phyloP scores from a whole-genome alignment of 2,113 vertebrate genomes.

The Euleptes europaea region DNA sequence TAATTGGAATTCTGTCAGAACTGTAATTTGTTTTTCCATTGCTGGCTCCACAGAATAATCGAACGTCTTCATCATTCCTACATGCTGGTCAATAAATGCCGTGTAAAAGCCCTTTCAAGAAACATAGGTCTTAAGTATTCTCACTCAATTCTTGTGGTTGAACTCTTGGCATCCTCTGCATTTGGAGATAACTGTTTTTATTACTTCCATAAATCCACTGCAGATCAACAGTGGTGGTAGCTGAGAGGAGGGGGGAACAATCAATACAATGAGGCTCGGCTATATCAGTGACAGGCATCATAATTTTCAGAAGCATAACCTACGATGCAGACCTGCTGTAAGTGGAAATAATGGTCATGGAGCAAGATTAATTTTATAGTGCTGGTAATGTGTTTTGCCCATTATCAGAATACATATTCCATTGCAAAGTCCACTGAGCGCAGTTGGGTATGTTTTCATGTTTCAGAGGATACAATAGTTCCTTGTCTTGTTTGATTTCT shows the following conservation, averaged over 20 bases:
- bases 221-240: background rate
- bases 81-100: background rate
- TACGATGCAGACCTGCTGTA: background rate
- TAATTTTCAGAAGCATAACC: background rate
- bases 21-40: slow-evolving; percentile 11
- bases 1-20: slow-evolving; percentile 2
- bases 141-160: background rate
- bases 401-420: background rate
- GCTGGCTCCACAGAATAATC: background rate
- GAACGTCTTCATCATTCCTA: background rate
- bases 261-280: background rate
- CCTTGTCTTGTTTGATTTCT: background rate
- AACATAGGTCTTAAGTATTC: background rate
- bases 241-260: background rate
- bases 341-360: background rate
- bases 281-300: background rate
- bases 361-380: background rate
- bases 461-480: background rate
- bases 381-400: background rate
- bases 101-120: background rate
- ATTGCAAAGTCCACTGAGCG: background rate
- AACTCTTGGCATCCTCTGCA: background rate
- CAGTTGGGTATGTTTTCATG: background rate
- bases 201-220: slow-evolving; percentile 1
- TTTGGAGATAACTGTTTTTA: background rate